Conservation (phyloP, 2,113 vertebrate genomes). For the Miniopterus natalensis region DNA sequence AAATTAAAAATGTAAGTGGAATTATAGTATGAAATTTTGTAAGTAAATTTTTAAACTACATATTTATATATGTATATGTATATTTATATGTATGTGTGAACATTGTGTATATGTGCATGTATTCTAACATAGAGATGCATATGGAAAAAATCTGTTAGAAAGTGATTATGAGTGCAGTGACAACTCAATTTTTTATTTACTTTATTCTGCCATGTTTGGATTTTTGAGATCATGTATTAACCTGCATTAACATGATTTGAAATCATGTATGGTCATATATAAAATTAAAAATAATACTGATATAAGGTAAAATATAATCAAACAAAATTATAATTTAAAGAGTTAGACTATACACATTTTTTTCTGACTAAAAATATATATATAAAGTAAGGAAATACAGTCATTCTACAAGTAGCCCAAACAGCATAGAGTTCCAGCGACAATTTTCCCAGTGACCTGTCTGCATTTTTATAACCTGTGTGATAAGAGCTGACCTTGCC, state of each 20-base stretch:
- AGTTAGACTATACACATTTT: not conserved
- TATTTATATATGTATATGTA: not conserved
- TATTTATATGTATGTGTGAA: not conserved
- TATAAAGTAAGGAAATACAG: not conserved
- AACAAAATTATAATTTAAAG: not conserved
- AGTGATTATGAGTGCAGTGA: not conserved
- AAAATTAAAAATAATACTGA: not conserved
- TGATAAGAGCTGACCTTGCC: not conserved
- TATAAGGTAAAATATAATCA: not conserved
- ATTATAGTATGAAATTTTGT: not conserved
- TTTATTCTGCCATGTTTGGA: not conserved
- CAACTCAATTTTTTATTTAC: not conserved
- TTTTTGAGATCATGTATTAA: constrained; percentile 13
- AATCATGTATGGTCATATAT: not conserved
- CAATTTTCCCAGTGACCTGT: not conserved
- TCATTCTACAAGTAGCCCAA: not conserved
- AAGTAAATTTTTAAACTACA: not conserved
- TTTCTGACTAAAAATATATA: not conserved
- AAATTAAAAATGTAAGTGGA: not conserved
- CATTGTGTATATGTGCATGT: not conserved
- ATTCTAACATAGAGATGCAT: not conserved
- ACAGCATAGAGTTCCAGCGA: not conserved
- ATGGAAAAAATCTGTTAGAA: not conserved
- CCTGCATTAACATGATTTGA: not conserved
- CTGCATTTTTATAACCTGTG: not conserved